Conservation (phyloP, 64 coral and sea anemone genomes). For the Montipora cactus region DNA sequence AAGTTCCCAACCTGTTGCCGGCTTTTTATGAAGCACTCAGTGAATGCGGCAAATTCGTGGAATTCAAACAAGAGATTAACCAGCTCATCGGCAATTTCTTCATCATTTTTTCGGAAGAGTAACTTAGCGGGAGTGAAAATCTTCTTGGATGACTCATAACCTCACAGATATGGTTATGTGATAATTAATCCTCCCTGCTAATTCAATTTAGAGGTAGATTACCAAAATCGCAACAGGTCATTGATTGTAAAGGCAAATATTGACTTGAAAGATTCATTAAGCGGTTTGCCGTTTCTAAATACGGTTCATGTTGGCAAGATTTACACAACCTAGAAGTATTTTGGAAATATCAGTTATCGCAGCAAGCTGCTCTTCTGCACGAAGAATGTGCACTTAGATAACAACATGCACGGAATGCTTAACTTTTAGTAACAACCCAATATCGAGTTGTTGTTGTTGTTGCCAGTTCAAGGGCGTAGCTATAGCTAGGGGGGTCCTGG, state of each 20-base stretch:
- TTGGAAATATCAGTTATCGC: neutral
- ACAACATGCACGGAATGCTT: neutral
- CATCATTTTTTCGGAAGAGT: conserved; percentile 3
- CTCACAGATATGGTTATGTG: neutral
- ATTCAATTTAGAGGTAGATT: neutral
- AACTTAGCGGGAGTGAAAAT: neutral
- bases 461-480: too few relatives aligned
- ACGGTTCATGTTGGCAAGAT: neutral
- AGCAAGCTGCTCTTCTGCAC: neutral
- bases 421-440: neutral
- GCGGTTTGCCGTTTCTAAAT: neutral
- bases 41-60: conserved; percentile 15
- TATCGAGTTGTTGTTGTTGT: neutral
- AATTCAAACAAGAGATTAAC: neutral
- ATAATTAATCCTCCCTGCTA: neutral
- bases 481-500: too few relatives aligned
- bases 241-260: neutral
- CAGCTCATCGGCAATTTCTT: neutral
- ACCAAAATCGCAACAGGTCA: neutral
- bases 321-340: neutral
- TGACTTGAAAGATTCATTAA: neutral
- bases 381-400: neutral
- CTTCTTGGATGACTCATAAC: neutral
- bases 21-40: neutral
- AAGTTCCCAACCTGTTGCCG: neutral